Conservation (phyloP, 1,140 invertebrate genomes). For the Pentalonia nigronervosa region DNA sequence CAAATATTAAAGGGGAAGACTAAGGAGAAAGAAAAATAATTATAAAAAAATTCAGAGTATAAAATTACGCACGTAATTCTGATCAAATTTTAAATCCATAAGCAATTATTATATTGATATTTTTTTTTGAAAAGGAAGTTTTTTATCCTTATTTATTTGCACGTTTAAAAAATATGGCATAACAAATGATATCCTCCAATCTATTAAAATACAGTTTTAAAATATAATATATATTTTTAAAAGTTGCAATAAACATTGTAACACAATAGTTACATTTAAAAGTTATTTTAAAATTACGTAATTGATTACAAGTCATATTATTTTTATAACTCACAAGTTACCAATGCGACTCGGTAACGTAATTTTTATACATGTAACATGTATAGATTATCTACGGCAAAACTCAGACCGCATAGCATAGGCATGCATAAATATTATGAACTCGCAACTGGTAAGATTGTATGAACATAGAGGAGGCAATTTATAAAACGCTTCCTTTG, state of each 20-base stretch:
- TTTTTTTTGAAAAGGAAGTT: neutral
- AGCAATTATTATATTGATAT: neutral
- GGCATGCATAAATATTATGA: neutral
- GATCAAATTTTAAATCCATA: neutral
- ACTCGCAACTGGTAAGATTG: neutral
- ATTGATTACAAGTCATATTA: neutral
- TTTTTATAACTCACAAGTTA: neutral
- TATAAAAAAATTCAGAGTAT: neutral
- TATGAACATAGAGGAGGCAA: neutral
- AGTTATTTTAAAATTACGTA: neutral
- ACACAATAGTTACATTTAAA: neutral
- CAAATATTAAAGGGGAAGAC: no score
- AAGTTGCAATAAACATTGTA: neutral
- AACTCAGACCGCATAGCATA: no score
- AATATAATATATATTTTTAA: neutral
- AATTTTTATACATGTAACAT: neutral
- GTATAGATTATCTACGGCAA: neutral
- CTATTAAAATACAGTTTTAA: rapidly evolving
- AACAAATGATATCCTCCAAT: neutral
- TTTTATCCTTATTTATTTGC: no score
- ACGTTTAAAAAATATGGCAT: no score
- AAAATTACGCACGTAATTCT: neutral
- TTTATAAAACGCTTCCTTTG: neutral
- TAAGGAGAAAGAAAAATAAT: no score
- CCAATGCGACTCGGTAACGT: neutral